Evolutionary conservation across 2,113 vertebrate genomes (phyloP).

Genomic region (Crocuta crocuta): DNA sequence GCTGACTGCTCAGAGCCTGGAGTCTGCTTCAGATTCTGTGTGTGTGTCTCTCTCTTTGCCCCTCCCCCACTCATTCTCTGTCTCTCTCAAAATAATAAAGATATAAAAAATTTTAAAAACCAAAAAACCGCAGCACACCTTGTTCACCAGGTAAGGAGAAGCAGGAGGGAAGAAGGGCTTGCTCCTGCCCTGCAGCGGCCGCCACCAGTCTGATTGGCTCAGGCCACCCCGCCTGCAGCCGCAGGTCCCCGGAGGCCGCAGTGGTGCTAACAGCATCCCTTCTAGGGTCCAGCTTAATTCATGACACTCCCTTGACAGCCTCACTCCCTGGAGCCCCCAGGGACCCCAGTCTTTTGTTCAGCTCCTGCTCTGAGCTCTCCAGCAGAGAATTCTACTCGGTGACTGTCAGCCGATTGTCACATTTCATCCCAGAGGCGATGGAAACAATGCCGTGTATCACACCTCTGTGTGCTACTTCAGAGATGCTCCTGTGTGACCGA

Average conservation of each 20-base stretch:
- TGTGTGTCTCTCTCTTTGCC: too few relatives aligned
- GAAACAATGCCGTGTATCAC: rapidly evolving
- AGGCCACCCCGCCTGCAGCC: not conserved
- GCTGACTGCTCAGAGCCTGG: too few relatives aligned
- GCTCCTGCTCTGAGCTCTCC: not conserved
- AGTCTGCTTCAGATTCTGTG: too few relatives aligned
- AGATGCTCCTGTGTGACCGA: not conserved
- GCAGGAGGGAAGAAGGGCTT: not conserved
- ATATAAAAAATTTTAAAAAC: too few relatives aligned
- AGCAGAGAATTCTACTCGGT: not conserved
- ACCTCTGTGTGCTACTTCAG: not conserved
- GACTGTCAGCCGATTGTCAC: not conserved
- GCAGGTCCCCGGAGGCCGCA: not conserved
- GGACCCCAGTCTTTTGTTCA: not conserved
- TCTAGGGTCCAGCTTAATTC: not conserved
- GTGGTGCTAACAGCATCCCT: not conserved
- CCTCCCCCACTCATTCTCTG: too few relatives aligned
- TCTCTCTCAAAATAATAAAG: too few relatives aligned
- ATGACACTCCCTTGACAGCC: not conserved
- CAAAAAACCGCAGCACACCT: not conserved
- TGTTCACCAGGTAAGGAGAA: not conserved
- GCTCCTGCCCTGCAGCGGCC: not conserved
- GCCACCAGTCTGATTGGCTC: not conserved
- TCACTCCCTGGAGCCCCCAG: not conserved
- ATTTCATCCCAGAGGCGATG: not conserved